Base-by-base conservation (phyloP, 2,888 invertebrate genomes). In the Ophioninae sp. region DNA sequence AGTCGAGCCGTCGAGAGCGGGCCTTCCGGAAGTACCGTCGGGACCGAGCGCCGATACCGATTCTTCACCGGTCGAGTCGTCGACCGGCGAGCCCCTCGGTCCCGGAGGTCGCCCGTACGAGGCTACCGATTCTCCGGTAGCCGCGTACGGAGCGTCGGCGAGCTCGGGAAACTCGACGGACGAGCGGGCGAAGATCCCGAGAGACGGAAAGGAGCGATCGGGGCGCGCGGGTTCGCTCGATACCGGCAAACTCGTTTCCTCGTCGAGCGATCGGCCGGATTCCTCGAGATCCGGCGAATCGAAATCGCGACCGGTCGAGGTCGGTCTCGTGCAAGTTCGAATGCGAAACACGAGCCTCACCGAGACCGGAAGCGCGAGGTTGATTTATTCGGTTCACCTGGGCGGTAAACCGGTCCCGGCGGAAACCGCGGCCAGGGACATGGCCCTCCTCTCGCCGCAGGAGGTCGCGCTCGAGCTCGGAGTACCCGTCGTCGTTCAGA, bases 301-400 rank as follows among this genome's bases (percentile, higher is more conserved):
- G 17, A 86, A 85, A 79, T 41, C 87, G 1, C 72, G 87, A 20
- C 81, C 83, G 2, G 59, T 79, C 37, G 85, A 88, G 57, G 69
- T 90, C 67, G 90, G 89, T 23, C 84, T 89, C 7, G 93, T 93
- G 1, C 91, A 92, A 86, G 91, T 93, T 39, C 89, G 90, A 82
- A 93, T 93, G 92, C 92, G 92, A 73, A 93, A 92, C 85, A 91
- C 89, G 10, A 91, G 88, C 56, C 79, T 89, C 7, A 86, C 88
- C 78, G 88, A 92, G 83, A 82, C 87, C 62, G 89, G 90, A 79
- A 88, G 90, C 41, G 91, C 90, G 13, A 91, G 88, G 80, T 89
- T 97, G 84, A 95, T 97, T 23, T 97, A 97, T 91, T 96, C 97
- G 56, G 97, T 97, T 8, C 94, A 96, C 85, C 96, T 97, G 0